Conservation (phyloP, 2,113 vertebrate species). For the Neogale vison region DNA sequence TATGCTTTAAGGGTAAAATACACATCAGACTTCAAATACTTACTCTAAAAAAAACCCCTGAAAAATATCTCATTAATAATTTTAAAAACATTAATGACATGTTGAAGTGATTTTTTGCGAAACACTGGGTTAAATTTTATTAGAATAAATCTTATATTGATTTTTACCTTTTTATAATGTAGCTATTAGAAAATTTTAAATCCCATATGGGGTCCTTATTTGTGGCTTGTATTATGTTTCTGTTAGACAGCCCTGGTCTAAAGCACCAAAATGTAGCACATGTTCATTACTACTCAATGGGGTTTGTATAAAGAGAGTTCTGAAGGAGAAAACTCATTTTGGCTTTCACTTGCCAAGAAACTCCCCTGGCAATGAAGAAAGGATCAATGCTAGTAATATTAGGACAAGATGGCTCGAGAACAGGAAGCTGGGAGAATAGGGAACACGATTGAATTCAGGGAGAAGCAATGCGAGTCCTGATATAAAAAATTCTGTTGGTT, state of each 20-base stretch:
- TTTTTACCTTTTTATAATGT: background rate
- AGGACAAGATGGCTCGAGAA: background rate
- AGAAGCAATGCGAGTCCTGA: background rate
- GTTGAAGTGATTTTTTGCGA: background rate
- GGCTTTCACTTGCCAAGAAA: background rate
- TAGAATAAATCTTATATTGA: background rate
- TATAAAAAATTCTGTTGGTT: background rate
- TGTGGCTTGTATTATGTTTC: background rate
- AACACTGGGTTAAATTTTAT: background rate
- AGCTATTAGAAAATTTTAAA: background rate
- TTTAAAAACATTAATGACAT: background rate
- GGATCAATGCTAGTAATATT: background rate
- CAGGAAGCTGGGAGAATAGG: background rate
- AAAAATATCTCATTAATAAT: background rate
- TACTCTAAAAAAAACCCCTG: background rate
- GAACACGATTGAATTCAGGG: background rate
- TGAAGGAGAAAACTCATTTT: background rate
- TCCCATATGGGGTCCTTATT: background rate
- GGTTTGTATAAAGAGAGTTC: background rate
- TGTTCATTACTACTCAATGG: background rate
- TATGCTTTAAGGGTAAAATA: background rate
- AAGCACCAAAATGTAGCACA: background rate
- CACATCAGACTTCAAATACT: slow-evolving; percentile 7
- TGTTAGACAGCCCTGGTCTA: background rate
- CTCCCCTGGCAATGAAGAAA: background rate